Percentiles rank a stretch among this genome's conserved stretches.
phyloP scores from a whole-genome alignment of 2,113 vertebrate genomes.

The Isichthys henryi region DNA sequence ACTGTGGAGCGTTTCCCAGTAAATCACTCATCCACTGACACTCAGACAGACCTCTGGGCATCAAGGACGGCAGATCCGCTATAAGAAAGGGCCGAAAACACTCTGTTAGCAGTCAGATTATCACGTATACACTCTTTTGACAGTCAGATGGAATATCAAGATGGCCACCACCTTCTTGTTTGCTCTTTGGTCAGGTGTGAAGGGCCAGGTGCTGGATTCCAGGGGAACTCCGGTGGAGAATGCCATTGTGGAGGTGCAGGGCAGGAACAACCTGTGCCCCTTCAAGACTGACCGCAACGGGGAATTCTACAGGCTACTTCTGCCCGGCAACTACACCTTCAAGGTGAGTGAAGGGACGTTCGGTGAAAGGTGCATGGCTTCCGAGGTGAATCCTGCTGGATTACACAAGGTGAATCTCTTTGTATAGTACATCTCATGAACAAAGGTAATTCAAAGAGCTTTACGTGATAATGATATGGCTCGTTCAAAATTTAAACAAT shows the following conservation, averaged over 20 bases:
- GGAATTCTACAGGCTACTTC: constrained; percentile 85
- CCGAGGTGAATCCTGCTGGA: neutral
- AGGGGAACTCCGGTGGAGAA: constrained; percentile 61
- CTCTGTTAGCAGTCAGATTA: neutral
- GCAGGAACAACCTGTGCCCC: constrained; percentile 71
- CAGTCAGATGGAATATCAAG: neutral
- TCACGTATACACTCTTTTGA: neutral
- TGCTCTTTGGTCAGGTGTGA: constrained; percentile 67
- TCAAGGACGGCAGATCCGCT: neutral
- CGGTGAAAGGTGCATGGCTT: neutral
- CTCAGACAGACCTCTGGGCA: neutral
- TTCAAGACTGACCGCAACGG: constrained; percentile 74
- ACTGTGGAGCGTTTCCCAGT: neutral
- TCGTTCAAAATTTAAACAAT: neutral
- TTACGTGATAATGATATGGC: neutral
- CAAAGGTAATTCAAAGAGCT: neutral
- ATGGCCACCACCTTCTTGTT: neutral
- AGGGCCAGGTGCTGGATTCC: constrained; percentile 76
- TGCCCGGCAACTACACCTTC: constrained; percentile 79
- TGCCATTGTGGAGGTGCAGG: constrained; percentile 72
- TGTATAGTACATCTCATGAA: neutral
- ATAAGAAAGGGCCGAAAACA: neutral
- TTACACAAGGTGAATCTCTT: neutral
- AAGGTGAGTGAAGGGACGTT: constrained; percentile 63
- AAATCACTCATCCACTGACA: neutral